Evolutionary conservation across 37 sponge, comb jelly and placozoan species (phyloP).

Genomic region (Cladorhizidae sp.): DNA sequence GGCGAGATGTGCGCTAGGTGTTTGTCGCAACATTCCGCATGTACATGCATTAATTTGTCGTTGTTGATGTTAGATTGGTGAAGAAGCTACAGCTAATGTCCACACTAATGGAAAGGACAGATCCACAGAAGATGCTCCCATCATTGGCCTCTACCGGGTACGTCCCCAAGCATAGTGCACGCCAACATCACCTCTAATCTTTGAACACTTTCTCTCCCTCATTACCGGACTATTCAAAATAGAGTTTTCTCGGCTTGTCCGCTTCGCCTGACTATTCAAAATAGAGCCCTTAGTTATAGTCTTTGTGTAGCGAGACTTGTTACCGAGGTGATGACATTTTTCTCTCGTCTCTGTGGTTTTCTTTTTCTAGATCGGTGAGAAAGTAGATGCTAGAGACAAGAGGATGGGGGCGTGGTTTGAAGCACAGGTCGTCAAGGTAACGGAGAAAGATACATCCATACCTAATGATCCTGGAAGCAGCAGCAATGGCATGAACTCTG

Average conservation of each 20-base stretch:
- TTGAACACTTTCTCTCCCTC: too few species aligned
- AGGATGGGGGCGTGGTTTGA: slow-evolving; percentile 96
- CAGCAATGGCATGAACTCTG: neutral
- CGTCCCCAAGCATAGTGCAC: too few species aligned
- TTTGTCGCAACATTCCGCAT: too few species aligned
- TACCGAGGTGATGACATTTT: too few species aligned
- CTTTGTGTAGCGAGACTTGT: neutral
- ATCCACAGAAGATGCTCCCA: neutral
- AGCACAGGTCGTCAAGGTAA: slow-evolving; percentile 79
- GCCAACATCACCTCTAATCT: too few species aligned
- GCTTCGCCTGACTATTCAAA: neutral
- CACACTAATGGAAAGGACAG: neutral
- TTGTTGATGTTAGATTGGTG: neutral
- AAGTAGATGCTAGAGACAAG: slow-evolving; percentile 83
- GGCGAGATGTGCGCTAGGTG: too few species aligned
- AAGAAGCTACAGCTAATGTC: neutral
- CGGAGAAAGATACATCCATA: slow-evolving; percentile 12
- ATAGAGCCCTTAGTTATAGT: neutral
- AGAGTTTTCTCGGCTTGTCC: too few species aligned
- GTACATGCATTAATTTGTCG: too few species aligned
- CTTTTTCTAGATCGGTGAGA: slow-evolving; percentile 69
- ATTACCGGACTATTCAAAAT: too few species aligned
- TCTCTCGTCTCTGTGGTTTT: neutral
- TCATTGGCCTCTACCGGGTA: too few species aligned
- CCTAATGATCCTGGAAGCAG: neutral